A percentile compares a stretch with the other conserved stretches of the same genome.
Conservation (phyloP, 2,113 vertebrate species). For the Podiceps cristatus region DNA sequence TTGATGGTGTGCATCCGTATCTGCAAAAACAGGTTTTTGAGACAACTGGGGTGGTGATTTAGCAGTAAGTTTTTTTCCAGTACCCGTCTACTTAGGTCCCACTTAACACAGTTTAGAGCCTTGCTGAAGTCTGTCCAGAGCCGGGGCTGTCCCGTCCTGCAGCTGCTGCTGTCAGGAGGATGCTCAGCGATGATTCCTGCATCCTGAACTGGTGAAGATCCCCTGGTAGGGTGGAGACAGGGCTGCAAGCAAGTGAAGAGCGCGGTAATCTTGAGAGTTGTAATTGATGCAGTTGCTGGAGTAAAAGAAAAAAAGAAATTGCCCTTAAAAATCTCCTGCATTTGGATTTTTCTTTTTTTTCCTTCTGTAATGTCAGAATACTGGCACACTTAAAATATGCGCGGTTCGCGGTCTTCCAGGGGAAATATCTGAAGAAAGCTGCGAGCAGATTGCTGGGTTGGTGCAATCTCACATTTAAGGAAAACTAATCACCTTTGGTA, state of each 20-base stretch:
- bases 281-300: no score
- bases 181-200: rapidly evolving
- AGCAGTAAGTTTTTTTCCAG: background rate
- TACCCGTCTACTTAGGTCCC: background rate
- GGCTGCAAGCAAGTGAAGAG: rapidly evolving
- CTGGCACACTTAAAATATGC: background rate
- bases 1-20: rapidly evolving
- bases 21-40: background rate
- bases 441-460: background rate
- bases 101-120: rapidly evolving
- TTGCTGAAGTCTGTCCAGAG: background rate
- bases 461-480: background rate
- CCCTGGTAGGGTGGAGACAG: background rate
- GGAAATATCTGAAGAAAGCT: background rate
- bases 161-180: background rate
- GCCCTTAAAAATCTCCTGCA: background rate
- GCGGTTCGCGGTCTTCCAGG: background rate
- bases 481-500: background rate
- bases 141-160: rapidly evolving
- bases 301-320: background rate
- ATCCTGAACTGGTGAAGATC: rapidly evolving
- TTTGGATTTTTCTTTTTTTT: background rate
- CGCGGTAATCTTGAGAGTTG: rapidly evolving
- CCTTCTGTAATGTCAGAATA: background rate
- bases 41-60: background rate